A percentile compares a stretch with the other conserved stretches of the same genome.
Conservation (phyloP, 2,888 invertebrate species). For the Trichacis sp. region DNA sequence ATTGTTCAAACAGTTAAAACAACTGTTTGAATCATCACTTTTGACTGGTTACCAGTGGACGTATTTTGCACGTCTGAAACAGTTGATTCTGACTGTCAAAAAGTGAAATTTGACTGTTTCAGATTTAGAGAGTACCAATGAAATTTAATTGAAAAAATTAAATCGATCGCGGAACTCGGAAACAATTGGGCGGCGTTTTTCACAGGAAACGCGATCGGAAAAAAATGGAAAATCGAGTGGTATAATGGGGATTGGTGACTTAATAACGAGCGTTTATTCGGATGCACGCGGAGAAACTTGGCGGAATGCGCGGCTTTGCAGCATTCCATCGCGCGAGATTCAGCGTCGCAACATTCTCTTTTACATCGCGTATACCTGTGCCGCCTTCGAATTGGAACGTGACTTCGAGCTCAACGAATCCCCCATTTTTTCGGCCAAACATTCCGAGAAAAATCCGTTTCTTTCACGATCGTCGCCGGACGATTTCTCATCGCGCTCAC, state of each 20-base stretch:
- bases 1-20: too few relatives aligned
- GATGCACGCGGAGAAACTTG: slow-evolving; percentile 39
- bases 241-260: slow-evolving; percentile 28
- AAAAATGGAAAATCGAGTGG: slow-evolving; percentile 9
- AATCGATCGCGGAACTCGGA: too few relatives aligned
- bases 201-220: too few relatives aligned
- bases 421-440: too few relatives aligned
- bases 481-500: slow-evolving; percentile 28
- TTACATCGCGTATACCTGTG: slow-evolving; percentile 27
- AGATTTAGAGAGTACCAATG: too few relatives aligned
- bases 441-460: slow-evolving; percentile 20
- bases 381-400: slow-evolving; percentile 32
- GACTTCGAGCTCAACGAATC: slow-evolving; percentile 12
- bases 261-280: slow-evolving; percentile 33
- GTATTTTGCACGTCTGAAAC: too few relatives aligned
- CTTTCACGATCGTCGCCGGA: slow-evolving; percentile 23
- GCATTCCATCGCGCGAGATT: slow-evolving; percentile 41
- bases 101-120: too few relatives aligned
- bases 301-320: slow-evolving; percentile 37
- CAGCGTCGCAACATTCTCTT: slow-evolving; percentile 35
- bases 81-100: too few relatives aligned
- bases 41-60: too few relatives aligned
- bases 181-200: too few relatives aligned
- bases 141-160: too few relatives aligned
- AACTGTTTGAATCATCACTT: too few relatives aligned